Base-by-base conservation (phyloP, 2,797 vertebrate species). In the Falco naumanni region DNA sequence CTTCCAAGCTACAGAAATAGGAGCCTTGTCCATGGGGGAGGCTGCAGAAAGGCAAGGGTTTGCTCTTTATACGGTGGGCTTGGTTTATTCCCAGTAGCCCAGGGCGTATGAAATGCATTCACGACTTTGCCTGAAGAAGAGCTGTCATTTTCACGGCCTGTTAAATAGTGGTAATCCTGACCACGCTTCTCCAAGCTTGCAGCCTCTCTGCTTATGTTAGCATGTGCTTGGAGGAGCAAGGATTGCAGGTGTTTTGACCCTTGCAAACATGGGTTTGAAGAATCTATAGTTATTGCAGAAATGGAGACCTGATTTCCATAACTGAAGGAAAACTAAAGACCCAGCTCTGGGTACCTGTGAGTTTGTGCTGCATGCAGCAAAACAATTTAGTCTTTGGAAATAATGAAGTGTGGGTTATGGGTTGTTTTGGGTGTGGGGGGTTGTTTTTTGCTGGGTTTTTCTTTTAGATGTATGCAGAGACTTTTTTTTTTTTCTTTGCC, bases 311-410 rank as follows among this genome's bases (percentile, higher is more conserved):
- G 16, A 63, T 93, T 83, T 64, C 78, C 31, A 11, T 76, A 89
- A 71, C 16, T 75, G 33, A 80, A 71, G 57, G 45, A 80, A 60
- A 86, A 84, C 16, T 54, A 17, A 66, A 89, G 77, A 51, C 54
- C 47, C 57, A 37, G 47, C 25, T 50, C 34, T 45, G 31, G 47
- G 54, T 80, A 51, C 28, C 57, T 48, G 8, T 54, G 81, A 81
- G 74, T 65, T 88, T 76, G 43, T 59, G 75, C 75, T 54, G 22
- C 6, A 2, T 15, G 13, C 50, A 89, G 68, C 78, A 54, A 78
- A 78, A 65, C 8, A 34, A n/a, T 50, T 85, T 19, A 19, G 33
- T 14, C 70, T 90, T 90, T 85, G 69, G 81, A 92, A 93, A 57
- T 43, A 87, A 66, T 20, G 37, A 37, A 65, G 19, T 89, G 60